Evolutionary conservation across 2,797 vertebrate species (phyloP), one percentile per base, ranked within the genome.

Genomic region (Enteromius mattozi): DNA sequence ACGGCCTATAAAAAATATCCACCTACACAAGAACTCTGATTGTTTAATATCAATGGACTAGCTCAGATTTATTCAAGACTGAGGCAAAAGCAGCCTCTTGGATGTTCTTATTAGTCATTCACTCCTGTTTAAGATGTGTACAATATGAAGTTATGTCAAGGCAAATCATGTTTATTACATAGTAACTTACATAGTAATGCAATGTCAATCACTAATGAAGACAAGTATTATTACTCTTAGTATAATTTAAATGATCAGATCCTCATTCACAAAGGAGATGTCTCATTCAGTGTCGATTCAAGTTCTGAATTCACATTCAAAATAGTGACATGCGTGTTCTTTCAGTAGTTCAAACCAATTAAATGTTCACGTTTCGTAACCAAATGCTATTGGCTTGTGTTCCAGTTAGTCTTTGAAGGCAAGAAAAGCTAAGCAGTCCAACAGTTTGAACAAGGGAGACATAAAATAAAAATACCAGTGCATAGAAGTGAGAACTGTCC

Each of bases 31-130:
- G 72, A 13, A 33, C 79, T 81, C 45, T 68, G 47, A 72, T 80
- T 80, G 33, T 80, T 51, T 85, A 51, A 84, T 78, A 49, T 78
- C 27, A 78, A 45, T 78, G 21, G 51, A 70, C 37, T 59, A 47
- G 63, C 81, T 77, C 40, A 40, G 12, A 83, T 78, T 69, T 83
- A 78, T 83, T 77, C 33, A 45, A 24, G 21, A 45, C 47, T 10
- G 42, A 80, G 45, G 30, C 27, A 6, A 68, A 68, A 69, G 45
- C 49, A 17, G 12, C 19, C 1, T 49, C 35, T 80, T 10, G 16
- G 17, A 42, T 54, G 27, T 47, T 76, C 65, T 69, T 35, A 19
- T 37, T 82, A 27, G 71, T 27, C 6, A 6, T 13, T 77, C 69
- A 42, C 2, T 16, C 24, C 5, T 4, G 33, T 77, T 68, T 24